Conservation (phyloP, 2,888 invertebrate genomes). For the Nycteola revayana region DNA sequence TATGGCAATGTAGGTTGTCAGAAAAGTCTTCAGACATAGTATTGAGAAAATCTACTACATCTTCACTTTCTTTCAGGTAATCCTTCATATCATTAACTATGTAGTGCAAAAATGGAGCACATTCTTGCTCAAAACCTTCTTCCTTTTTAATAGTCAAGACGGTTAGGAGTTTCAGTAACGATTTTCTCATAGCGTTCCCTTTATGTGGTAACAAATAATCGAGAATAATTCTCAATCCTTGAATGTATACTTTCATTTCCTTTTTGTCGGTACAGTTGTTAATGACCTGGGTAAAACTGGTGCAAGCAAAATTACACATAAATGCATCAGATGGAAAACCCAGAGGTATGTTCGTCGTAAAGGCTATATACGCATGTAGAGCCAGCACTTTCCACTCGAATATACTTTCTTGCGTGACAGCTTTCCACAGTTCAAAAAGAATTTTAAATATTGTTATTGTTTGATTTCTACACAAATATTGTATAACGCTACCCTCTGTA, state of each 20-base stretch:
- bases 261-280: constrained; percentile 51
- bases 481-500: constrained; percentile 55
- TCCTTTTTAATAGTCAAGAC: constrained; percentile 72
- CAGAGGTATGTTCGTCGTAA: constrained; percentile 68
- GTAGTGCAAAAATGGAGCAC: constrained; percentile 69
- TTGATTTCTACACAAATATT: constrained; percentile 65
- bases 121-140: constrained; percentile 47
- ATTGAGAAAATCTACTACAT: constrained; percentile 53
- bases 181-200: constrained; percentile 61
- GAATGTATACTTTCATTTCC: constrained; percentile 49
- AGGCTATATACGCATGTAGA: constrained; percentile 80
- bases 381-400: constrained; percentile 76
- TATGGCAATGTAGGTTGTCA: constrained; percentile 31
- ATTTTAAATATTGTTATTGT: constrained; percentile 79
- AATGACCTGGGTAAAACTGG: constrained; percentile 77
- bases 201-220: constrained; percentile 62
- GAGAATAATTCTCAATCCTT: constrained; percentile 69
- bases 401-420: constrained; percentile 66
- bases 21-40: constrained; percentile 39
- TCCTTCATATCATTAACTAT: constrained; percentile 76
- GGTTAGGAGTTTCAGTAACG: constrained; percentile 77
- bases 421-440: constrained; percentile 71
- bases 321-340: constrained; percentile 72
- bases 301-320: constrained; percentile 79
- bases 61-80: constrained; percentile 68